phyloP scores from a whole-genome alignment of 2,113 vertebrate genomes.

The Probosciger aterrimus region DNA sequence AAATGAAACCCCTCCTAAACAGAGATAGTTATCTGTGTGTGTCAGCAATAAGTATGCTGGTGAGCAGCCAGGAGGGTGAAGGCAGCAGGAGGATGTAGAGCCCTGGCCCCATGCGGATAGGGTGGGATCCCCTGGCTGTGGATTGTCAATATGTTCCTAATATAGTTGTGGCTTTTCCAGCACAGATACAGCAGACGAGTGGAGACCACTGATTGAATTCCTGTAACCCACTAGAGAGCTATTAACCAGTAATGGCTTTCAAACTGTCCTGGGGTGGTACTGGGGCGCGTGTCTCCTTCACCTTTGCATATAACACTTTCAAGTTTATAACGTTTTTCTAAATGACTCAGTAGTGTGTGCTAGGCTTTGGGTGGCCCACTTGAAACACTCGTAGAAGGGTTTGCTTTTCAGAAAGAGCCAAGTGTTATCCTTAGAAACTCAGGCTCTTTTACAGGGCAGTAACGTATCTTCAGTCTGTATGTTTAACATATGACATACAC shows the following conservation, averaged over 20 bases:
- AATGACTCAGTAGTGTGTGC: constrained; percentile 41
- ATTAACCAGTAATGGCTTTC: constrained; percentile 26
- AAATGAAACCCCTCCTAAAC: not conserved
- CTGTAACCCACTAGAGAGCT: constrained; percentile 16
- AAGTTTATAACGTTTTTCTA: constrained; percentile 51
- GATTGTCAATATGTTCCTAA: not conserved
- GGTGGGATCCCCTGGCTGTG: not conserved
- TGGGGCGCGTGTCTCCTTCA: constrained; percentile 6
- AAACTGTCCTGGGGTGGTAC: constrained; percentile 1
- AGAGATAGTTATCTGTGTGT: not conserved
- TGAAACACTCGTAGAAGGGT: constrained; percentile 26
- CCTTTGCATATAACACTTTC: constrained; percentile 33
- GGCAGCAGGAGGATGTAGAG: not conserved
- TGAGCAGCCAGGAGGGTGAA: not conserved
- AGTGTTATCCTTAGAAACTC: constrained; percentile 40
- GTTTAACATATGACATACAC: rapidly evolving
- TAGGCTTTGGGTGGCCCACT: constrained; percentile 54
- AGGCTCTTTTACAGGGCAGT: not conserved
- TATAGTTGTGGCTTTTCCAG: not conserved
- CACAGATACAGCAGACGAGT: rapidly evolving
- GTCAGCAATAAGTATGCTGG: not conserved
- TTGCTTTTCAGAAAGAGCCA: constrained; percentile 54
- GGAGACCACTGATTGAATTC: constrained; percentile 16
- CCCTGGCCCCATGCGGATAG: not conserved
- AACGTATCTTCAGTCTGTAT: not conserved